Conservation (phyloP, 2,113 vertebrate genomes). For the Rhinoderma darwinii region DNA sequence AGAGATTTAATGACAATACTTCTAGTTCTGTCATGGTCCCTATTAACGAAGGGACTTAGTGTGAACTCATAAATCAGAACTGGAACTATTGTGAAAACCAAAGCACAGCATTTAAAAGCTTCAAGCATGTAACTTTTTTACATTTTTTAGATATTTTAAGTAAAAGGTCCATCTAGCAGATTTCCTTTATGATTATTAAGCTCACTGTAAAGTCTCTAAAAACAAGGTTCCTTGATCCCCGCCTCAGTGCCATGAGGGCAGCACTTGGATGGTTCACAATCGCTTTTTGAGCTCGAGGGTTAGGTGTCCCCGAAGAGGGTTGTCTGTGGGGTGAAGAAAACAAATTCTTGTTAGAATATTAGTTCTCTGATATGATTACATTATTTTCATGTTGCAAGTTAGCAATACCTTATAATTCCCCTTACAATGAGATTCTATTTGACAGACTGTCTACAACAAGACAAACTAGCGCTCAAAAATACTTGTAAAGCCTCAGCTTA, state of each 20-base stretch:
- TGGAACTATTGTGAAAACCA: neutral
- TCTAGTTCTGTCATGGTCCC: neutral
- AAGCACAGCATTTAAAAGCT: neutral
- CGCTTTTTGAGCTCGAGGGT: slow-evolving; percentile 91
- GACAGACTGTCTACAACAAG: neutral
- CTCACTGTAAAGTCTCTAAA: slow-evolving; percentile 99
- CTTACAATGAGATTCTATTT: neutral
- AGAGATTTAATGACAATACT: neutral
- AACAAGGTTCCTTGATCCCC: slow-evolving; percentile 96
- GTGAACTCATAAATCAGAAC: no score
- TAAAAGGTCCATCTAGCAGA: no score
- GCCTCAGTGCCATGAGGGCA: slow-evolving; percentile 95
- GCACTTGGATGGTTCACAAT: slow-evolving; percentile 98
- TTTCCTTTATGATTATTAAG: slow-evolving; percentile 46
- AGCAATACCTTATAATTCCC: no score
- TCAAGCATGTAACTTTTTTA: no score
- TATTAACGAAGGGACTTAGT: no score
- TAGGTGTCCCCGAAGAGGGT: slow-evolving; percentile 77
- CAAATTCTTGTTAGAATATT: neutral
- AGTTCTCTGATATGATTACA: neutral
- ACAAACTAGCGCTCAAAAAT: neutral
- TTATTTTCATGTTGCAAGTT: neutral
- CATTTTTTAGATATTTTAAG: no score
- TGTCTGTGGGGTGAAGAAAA: slow-evolving; percentile 74
- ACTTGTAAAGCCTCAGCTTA: no score